phyloP scores from a whole-genome alignment of 2,113 vertebrate genomes.

The Chascanopsetta lugubris region DNA sequence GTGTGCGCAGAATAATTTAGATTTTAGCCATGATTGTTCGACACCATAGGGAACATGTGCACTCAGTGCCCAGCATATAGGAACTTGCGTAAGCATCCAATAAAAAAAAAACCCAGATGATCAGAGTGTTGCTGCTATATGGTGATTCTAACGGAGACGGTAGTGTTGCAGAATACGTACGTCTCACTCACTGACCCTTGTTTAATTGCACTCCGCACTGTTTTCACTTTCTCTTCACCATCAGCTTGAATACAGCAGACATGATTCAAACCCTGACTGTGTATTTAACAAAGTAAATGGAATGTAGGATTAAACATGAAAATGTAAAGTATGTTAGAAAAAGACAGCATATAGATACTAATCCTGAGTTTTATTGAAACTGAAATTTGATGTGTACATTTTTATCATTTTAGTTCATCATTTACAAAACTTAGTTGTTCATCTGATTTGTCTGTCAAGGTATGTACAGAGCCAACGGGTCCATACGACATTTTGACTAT shows the following conservation, averaged over 20 bases:
- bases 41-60: neutral
- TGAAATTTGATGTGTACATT: too few species aligned
- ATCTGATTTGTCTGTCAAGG: too few species aligned
- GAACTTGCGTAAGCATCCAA: neutral
- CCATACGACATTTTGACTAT: neutral
- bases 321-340: too few species aligned
- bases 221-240: conserved; percentile 9
- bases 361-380: neutral
- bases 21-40: neutral
- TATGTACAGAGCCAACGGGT: too few species aligned
- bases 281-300: neutral
- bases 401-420: too few species aligned
- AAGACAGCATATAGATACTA: too few species aligned
- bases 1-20: neutral
- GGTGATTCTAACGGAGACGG: conserved; percentile 2
- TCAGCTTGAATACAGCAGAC: conserved; percentile 14
- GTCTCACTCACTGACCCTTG: neutral
- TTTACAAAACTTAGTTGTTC: too few species aligned
- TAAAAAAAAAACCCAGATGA: conserved; percentile 10
- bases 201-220: neutral
- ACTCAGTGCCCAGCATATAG: neutral
- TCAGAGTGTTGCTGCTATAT: neutral
- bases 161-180: conserved; percentile 1
- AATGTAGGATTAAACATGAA: neutral
- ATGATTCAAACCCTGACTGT: neutral